phyloP scores from a whole-genome alignment of 1,140 invertebrate genomes.

The Anastatus disparis region DNA sequence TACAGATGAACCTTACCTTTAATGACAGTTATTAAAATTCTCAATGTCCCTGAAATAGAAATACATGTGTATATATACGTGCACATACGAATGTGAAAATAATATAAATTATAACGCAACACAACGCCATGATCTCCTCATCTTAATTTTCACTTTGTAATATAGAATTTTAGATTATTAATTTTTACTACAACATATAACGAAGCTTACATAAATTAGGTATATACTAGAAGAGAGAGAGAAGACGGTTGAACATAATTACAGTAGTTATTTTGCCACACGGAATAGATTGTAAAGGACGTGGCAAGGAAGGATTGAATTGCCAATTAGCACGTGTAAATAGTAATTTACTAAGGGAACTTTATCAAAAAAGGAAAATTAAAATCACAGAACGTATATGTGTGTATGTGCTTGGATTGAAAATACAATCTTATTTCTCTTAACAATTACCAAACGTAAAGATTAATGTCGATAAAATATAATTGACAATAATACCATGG shows the following conservation, averaged over 20 bases:
- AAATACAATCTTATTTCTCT: too few species aligned
- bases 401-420: too few species aligned
- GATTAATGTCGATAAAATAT: constrained; percentile 14
- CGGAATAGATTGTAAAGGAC: constrained; percentile 28
- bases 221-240: background rate
- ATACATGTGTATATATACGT: too few species aligned
- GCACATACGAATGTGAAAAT: background rate
- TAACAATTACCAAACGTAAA: too few species aligned
- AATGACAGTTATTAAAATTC: constrained; percentile 33
- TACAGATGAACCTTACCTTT: constrained; percentile 6
- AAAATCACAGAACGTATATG: constrained; percentile 28
- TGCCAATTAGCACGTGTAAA: constrained; percentile 41
- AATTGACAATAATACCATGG: background rate
- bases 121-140: too few species aligned
- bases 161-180: constrained; percentile 35
- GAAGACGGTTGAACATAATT: constrained; percentile 17
- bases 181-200: constrained; percentile 7
- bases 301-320: constrained; percentile 31
- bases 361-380: constrained; percentile 40
- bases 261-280: constrained; percentile 32
- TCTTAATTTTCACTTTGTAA: constrained; percentile 7
- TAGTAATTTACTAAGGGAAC: constrained; percentile 31
- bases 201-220: constrained; percentile 32
- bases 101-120: constrained; percentile 16
- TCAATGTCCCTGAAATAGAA: constrained; percentile 2